phyloP scores from a whole-genome alignment of 2,113 vertebrate species.

The Copsychus sechellarum region DNA sequence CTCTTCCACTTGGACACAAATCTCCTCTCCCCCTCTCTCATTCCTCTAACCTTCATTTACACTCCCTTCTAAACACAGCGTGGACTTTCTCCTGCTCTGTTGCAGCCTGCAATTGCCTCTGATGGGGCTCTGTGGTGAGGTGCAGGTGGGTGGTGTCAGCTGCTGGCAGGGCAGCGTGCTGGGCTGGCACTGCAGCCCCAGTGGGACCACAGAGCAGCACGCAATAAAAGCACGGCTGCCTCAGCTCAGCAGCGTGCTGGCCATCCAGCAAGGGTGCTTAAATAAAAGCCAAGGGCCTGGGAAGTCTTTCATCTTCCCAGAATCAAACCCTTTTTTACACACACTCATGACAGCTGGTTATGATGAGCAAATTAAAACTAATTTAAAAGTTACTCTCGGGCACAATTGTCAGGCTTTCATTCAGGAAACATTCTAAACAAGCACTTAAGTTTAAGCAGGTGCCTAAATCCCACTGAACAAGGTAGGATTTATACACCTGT shows the following conservation, averaged over 20 bases:
- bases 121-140: not conserved
- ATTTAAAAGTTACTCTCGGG: conserved; percentile 50
- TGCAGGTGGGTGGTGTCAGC: not conserved
- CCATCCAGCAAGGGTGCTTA: not conserved
- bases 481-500: conserved; percentile 30
- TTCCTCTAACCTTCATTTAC: not conserved
- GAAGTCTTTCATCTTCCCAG: not conserved
- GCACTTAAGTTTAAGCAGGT: conserved; percentile 54
- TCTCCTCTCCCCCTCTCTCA: not conserved
- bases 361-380: conserved; percentile 51
- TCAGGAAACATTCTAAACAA: conserved; percentile 47
- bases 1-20: conserved; percentile 11
- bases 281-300: not conserved
- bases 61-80: not conserved
- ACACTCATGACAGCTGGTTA: conserved; percentile 33
- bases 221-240: not conserved
- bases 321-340: conserved; percentile 28
- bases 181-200: not conserved
- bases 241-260: not conserved
- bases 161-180: not conserved
- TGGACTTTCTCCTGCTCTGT: not conserved
- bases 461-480: conserved; percentile 28
- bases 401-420: conserved; percentile 34
- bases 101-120: not conserved
- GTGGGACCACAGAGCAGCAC: not conserved